Base-by-base conservation (phyloP, 2,888 invertebrate species). In the Germaria angustata region DNA sequence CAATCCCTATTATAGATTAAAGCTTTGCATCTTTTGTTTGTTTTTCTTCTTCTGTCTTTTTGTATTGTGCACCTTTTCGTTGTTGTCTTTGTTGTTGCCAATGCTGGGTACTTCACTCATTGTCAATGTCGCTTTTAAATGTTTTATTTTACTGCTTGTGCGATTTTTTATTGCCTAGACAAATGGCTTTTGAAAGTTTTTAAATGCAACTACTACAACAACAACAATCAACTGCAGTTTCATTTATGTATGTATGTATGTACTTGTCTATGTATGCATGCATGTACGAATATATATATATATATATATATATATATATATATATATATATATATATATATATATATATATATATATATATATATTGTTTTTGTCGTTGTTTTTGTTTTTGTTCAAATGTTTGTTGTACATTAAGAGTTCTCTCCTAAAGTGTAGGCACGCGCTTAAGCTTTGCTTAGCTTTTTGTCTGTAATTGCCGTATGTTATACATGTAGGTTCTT, bases 91-190 rank as follows among this genome's bases (percentile, higher is more conserved):
- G 51, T 49, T 80, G 41, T 44, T 63, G 46, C 13, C 59, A 34
- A 17, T 72, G 71, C 59, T 71, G 65, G 51, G 24, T 72, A 41
- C 72, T 73, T 51, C 61, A 63, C 73, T 84, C 84, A 84, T 79
- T 85, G 84, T 82, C 84, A 85, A 85, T 85, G 84, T 84, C 84
- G 84, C 78, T 79, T 85, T 84, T 81, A 75, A 69, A 69, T 69
- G 41, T 75, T 80, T 69, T 69, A 41, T 63, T 46, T 66, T 72
- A 79, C 79, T 59, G 49, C 69, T 75, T 75, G 71, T 81, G 81
- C 71, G 57, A 75, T 71, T 79, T 82, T 79, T 82, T 79, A 79
- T 79, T 79, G 82, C 65, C 82, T 79, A 82, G 82, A 82, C 82
- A 82, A 82, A 82, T 82, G 79, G 75, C 53, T 82, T 81, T 75